Conservation (phyloP, 1,140 invertebrate species). For the Popillia japonica region DNA sequence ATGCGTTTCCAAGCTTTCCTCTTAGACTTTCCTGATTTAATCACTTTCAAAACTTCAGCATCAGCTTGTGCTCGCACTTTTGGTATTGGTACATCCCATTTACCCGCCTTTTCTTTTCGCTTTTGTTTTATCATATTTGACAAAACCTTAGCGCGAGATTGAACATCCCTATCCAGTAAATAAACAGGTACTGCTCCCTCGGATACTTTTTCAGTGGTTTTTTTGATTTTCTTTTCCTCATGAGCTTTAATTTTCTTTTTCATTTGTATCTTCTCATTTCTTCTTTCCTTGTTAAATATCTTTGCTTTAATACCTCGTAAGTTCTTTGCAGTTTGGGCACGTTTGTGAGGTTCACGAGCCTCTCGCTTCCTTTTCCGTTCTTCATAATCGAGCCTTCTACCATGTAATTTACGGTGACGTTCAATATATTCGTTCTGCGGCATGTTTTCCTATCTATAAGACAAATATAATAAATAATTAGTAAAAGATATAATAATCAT, state of each 20-base stretch:
- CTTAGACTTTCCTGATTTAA: constrained; percentile 94
- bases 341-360: constrained; percentile 90
- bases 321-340: constrained; percentile 88
- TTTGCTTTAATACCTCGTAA: constrained; percentile 97
- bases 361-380: constrained; percentile 96
- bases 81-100: constrained; percentile 99
- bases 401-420: constrained; percentile 94
- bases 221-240: constrained; percentile 89
- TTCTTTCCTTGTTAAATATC: constrained; percentile 94
- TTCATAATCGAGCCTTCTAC: constrained; percentile 96
- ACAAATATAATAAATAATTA: constrained; percentile 39
- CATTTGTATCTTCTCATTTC: constrained; percentile 99
- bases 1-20: constrained; percentile 99
- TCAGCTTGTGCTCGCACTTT: constrained; percentile 98
- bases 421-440: constrained; percentile 99
- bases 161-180: constrained; percentile 95
- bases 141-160: constrained; percentile 91
- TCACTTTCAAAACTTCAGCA: constrained; percentile 95
- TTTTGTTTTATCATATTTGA: constrained; percentile 99
- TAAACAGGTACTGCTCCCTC: constrained; percentile 96
- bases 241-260: constrained; percentile 96
- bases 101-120: constrained; percentile 98
- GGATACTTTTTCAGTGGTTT: constrained; percentile 81
- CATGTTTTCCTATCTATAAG: constrained; percentile 70
- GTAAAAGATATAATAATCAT: constrained; percentile 46